Base-by-base conservation (phyloP, 2,797 vertebrate genomes). In the Odontamblyopus lacepedii region DNA sequence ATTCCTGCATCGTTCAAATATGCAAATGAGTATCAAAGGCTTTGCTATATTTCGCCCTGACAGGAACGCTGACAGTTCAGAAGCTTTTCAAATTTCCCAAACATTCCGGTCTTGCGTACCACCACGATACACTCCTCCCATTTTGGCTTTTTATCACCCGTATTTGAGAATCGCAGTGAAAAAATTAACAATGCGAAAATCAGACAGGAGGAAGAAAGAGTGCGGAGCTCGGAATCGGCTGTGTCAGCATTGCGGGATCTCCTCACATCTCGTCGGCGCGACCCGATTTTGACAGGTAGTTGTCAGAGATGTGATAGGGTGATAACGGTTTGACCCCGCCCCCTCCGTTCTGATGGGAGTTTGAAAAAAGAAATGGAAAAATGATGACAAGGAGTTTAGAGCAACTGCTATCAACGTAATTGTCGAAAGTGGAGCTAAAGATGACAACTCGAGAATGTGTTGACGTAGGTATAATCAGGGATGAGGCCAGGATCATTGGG, bases 41-140 rank as follows among this genome's bases (percentile, higher is more conserved):
- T 57, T 57, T 26, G 55, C 55, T 4, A 5, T 57, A 26, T 57
- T 35, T 38, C 94, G 92, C 91, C 87, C 94, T 96, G 96, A 96
- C 97, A 97, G 95, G 95, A 96, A 96, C 89, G 96, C 96, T 98
- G 96, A 97, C 96, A 95, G 95, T 96, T 96, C 95, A 93, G 92
- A 94, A 94, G 93, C 92, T 93, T 93, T 93, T 92, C 90, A 90
- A 84, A 82, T 85, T 88, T 91, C 89, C 83, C 86, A 91, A 90
- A 91, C 83, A 87, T 89, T 82, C 77, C 44, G 73, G 83, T 88
- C 81, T 78, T 77, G 73, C 76, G 67, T 74, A 69, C 81, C 61
- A 70, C 70, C 9, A 38, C 78, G 70, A 16, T 71, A 73, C 12
- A 78, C 79, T 75, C 79, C 68, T 63, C 70, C 65, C 65, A 19